Conservation (phyloP, 2,113 vertebrate genomes). For the Blennius ocellaris region DNA sequence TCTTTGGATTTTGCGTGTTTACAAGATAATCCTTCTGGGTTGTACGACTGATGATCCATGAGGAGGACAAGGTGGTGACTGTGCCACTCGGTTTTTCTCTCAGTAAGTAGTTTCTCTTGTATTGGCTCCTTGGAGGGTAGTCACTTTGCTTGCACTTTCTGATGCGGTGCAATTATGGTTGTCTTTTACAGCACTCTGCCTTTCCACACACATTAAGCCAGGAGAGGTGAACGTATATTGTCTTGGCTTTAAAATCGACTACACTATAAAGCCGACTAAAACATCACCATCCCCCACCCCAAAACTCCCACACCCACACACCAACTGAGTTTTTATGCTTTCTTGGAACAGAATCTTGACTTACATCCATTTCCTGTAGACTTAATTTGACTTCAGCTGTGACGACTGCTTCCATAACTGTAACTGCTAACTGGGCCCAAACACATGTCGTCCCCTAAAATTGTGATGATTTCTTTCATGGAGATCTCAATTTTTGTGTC, state of each 20-base stretch:
- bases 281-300: background rate
- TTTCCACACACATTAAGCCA: constrained; percentile 66
- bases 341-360: no score
- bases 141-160: constrained; percentile 54
- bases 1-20: constrained; percentile 16
- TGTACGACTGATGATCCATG: constrained; percentile 40
- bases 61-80: constrained; percentile 46
- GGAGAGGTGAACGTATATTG: constrained; percentile 64
- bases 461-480: no score
- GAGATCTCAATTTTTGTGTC: no score
- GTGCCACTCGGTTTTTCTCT: constrained; percentile 39
- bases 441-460: no score
- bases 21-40: constrained; percentile 32
- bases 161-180: constrained; percentile 67
- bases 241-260: constrained; percentile 64
- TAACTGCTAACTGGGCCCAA: no score
- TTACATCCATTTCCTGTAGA: no score
- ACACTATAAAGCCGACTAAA: constrained; percentile 56
- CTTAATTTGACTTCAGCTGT: no score
- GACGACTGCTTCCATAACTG: no score
- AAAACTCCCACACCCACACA: constrained; percentile 13
- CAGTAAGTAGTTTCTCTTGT: constrained; percentile 58
- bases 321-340: no score
- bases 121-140: constrained; percentile 57
- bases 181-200: constrained; percentile 67